phyloP scores from a whole-genome alignment of 2,797 vertebrate genomes.

The Gallinago stenura region DNA sequence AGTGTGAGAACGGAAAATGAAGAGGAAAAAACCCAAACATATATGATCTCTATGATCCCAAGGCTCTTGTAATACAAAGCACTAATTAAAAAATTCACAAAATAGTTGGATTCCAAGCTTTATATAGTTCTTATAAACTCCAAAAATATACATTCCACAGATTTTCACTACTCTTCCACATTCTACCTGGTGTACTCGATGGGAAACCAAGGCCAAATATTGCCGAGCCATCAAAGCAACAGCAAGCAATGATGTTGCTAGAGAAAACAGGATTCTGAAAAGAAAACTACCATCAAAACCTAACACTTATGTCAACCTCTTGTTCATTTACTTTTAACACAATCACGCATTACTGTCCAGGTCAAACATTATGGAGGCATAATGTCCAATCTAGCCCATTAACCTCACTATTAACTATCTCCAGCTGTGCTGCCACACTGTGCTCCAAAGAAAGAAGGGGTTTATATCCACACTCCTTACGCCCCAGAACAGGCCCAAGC shows the following conservation, averaged over 20 bases:
- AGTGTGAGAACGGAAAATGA: neutral
- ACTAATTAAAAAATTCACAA: neutral
- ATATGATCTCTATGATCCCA: neutral
- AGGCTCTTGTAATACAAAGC: neutral
- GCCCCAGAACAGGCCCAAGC: neutral
- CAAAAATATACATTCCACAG: neutral
- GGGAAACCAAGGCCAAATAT: neutral
- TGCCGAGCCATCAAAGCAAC: neutral
- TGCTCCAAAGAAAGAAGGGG: neutral
- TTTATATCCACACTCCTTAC: neutral
- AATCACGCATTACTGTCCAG: neutral
- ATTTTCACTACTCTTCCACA: neutral
- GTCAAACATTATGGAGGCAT: neutral
- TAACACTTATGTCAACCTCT: neutral
- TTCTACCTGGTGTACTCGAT: neutral
- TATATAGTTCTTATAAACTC: neutral
- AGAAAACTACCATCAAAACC: neutral
- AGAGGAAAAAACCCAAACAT: neutral
- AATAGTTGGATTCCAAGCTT: neutral
- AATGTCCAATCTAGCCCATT: neutral
- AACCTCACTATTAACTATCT: neutral
- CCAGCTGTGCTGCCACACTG: neutral
- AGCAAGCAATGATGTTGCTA: neutral
- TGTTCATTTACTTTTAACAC: neutral
- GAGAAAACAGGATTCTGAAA: neutral